Base-by-base conservation (phyloP, 2,888 invertebrate species). In the Campopleginae sp. region DNA sequence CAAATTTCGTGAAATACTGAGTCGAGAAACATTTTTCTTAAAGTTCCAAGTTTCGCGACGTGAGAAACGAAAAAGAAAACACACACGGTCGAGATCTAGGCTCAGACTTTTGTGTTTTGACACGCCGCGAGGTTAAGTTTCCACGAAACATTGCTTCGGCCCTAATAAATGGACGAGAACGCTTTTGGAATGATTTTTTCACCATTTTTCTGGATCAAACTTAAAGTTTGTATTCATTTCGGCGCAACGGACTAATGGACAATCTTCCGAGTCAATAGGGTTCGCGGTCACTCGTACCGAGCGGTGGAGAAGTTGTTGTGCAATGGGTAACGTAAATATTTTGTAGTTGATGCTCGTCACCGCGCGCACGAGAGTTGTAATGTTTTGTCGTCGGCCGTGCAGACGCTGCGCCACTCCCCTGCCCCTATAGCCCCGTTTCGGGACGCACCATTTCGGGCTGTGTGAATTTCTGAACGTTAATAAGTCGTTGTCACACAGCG, bases 401-500 rank as follows among this genome's bases (percentile, higher is more conserved):
- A 48, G 31, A 31, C 70, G 33, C 44, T 70, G 31, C 3, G 23
- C 31, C 70, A 6, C 23, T 70, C 46, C n/a, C 48, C 2, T n/a
- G 19, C n/a, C n/a, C 10, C 65, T 31, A 17, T 63, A 63, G 6
- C 42, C 27, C 48, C 27, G 46, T 70, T 70, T 70, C 70, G 46
- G n/a, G 31, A 70, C 17, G 46, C n/a, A n/a, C n/a, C n/a, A 31
- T 51, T 70, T 70, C 31, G 48, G 31, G 27, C 70, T 31, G 70
- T 48, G 70, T 58, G 58, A 58, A 58, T 58, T 58, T 23, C 58
- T 27, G 48, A 70, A 33, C 44, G 48, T 71, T 65, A 83, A 80
- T 54, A 33, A 84, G 79, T 82, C 79, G 74, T 75, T 83, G 83
- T 84, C 79, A 71, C 70, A 27, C 68, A n/a, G n/a, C 72, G 79